Conservation (phyloP, 2,888 invertebrate genomes). For the Cantharis nigra region DNA sequence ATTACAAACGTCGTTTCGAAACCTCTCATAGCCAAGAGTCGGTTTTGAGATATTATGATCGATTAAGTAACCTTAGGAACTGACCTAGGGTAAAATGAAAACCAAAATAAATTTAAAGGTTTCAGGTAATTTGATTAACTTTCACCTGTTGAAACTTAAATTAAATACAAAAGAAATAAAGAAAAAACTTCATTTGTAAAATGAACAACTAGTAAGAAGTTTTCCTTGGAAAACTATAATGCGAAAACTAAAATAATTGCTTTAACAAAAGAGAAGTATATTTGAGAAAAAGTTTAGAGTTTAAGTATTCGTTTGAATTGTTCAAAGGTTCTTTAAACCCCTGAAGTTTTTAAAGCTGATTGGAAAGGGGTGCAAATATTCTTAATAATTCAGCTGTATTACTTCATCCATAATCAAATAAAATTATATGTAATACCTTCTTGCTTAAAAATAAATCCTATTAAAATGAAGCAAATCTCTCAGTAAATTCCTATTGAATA, state of each 20-base stretch:
- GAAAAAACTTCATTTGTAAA: neutral
- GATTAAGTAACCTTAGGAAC: neutral
- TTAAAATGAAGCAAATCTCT: neutral
- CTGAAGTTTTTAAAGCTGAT: neutral
- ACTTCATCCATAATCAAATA: neutral
- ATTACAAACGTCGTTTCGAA: neutral
- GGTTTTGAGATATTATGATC: neutral
- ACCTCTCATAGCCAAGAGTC: neutral
- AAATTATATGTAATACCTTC: neutral
- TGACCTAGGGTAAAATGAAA: neutral
- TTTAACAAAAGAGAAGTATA: neutral
- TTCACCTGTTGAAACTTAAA: neutral
- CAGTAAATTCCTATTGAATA: slow-evolving; percentile 1
- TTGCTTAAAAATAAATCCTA: neutral
- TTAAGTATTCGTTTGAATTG: neutral
- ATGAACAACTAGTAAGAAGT: neutral
- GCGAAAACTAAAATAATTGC: neutral
- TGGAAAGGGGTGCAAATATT: neutral
- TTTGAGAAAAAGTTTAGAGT: neutral
- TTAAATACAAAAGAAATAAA: neutral
- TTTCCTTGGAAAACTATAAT: neutral
- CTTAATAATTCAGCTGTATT: neutral
- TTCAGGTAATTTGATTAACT: neutral
- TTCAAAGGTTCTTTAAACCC: neutral
- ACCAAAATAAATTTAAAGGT: neutral